A percentile compares a stretch with the other conserved stretches of the same genome.
phyloP scores from a whole-genome alignment of 2,797 vertebrate species.

The Mastacembelus armatus region DNA sequence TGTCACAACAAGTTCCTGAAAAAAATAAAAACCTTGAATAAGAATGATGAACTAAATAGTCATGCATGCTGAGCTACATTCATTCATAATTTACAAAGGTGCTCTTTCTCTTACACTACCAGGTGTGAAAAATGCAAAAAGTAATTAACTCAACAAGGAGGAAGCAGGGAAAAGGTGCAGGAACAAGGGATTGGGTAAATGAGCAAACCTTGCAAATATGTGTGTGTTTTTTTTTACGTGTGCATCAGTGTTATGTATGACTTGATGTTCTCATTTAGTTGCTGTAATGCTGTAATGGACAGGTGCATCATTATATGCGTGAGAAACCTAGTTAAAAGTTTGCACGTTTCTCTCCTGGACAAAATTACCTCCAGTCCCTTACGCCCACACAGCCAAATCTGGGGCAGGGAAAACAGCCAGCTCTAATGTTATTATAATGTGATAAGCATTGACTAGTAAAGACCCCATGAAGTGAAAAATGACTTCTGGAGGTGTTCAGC shows the following conservation, averaged over 20 bases:
- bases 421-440: constrained; percentile 68
- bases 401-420: constrained; percentile 53
- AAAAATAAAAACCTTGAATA: background rate
- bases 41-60: constrained; percentile 31
- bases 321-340: constrained; percentile 51
- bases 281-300: too few relatives aligned
- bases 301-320: constrained; percentile 62
- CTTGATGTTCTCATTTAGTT: constrained; percentile 53
- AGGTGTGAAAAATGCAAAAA: constrained; percentile 52
- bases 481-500: constrained; percentile 36
- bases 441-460: constrained; percentile 65
- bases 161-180: constrained; percentile 30
- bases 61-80: constrained; percentile 31
- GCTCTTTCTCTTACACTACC: constrained; percentile 26
- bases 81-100: constrained; percentile 36
- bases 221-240: background rate
- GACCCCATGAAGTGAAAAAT: constrained; percentile 56
- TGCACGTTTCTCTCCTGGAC: constrained; percentile 52
- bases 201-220: constrained; percentile 27
- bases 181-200: constrained; percentile 33
- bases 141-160: constrained; percentile 55
- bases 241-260: constrained; percentile 23
- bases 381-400: constrained; percentile 62
- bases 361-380: constrained; percentile 51
- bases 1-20: background rate